Conservation (phyloP, 2,113 vertebrate species). For the Murina feae region DNA sequence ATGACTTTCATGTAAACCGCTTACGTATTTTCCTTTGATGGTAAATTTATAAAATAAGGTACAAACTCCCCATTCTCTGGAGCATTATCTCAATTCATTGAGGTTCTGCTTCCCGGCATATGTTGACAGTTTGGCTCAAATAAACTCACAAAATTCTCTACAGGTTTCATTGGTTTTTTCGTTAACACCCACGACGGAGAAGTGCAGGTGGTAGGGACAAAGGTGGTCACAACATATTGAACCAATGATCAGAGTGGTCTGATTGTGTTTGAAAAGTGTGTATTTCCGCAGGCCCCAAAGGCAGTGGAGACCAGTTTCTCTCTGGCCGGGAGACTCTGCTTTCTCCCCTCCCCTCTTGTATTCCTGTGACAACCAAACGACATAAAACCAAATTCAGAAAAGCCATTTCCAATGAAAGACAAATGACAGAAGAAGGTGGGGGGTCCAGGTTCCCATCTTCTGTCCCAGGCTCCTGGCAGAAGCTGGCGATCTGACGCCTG, state of each 20-base stretch:
- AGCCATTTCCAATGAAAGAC: not conserved
- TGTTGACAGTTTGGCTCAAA: no score
- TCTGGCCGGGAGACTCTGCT: not conserved
- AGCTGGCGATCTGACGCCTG: not conserved
- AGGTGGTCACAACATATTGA: no score
- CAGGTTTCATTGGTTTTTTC: no score
- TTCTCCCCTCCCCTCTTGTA: not conserved
- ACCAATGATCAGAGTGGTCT: accelerated
- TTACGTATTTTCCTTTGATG: no score
- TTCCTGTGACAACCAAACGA: not conserved
- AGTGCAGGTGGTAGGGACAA: not conserved
- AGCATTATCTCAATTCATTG: no score
- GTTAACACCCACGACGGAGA: not conserved
- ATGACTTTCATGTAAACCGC: no score
- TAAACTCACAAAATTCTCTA: no score
- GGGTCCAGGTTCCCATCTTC: not conserved
- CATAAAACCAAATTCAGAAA: not conserved
- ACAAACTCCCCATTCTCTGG: no score
- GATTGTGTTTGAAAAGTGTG: not conserved
- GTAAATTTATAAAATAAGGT: no score
- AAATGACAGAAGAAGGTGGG: not conserved
- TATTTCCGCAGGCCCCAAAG: not conserved
- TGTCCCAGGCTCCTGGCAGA: not conserved
- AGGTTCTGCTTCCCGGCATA: no score
- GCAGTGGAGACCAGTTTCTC: not conserved